Evolutionary conservation across 2,888 invertebrate genomes (phyloP).

Genomic region (Nebria salina): DNA sequence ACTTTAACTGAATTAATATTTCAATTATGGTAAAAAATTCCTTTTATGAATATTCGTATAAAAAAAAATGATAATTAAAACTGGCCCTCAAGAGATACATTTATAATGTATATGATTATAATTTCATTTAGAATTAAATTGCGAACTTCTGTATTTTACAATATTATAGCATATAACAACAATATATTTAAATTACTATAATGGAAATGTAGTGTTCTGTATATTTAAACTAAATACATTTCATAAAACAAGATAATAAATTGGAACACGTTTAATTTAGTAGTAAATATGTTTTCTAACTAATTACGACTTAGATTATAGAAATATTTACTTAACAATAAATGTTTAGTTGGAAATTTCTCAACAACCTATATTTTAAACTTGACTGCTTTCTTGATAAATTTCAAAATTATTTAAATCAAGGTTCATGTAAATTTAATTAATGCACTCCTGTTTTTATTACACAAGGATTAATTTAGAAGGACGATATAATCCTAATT

Average conservation of each 20-base stretch:
- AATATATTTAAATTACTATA: not conserved
- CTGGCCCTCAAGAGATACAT: not conserved
- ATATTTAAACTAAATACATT: no score
- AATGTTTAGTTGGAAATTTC: not conserved
- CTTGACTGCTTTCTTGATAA: not conserved
- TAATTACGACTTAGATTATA: not conserved
- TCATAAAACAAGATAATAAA: no score
- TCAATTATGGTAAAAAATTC: not conserved
- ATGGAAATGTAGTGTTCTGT: no score
- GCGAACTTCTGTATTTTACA: not conserved
- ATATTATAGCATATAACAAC: not conserved
- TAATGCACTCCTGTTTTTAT: not conserved
- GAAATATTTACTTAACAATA: not conserved
- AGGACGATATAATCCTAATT: not conserved
- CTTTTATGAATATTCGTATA: not conserved
- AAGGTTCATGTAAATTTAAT: not conserved
- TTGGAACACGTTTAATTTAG: no score
- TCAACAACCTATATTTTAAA: conserved; percentile 4
- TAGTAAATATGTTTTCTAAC: not conserved
- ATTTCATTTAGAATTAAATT: not conserved
- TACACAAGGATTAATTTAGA: not conserved
- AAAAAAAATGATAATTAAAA: not conserved
- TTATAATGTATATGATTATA: not conserved
- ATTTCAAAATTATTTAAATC: not conserved
- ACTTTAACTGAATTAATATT: not conserved